phyloP scores from a whole-genome alignment of 1,140 invertebrate genomes.

The Danaus melanippus region DNA sequence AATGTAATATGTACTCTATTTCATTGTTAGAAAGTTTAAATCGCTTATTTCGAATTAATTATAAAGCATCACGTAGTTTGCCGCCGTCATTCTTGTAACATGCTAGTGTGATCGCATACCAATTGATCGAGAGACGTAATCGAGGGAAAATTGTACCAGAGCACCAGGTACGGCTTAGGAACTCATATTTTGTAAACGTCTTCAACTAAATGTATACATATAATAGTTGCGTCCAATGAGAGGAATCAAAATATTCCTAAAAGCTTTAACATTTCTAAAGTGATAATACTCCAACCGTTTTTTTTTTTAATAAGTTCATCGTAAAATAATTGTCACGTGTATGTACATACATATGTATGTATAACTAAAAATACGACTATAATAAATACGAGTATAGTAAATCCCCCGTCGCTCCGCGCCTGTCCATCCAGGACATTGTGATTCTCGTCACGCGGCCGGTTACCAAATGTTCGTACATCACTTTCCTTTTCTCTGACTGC shows the following conservation, averaged over 20 bases:
- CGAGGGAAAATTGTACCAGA: slow-evolving; percentile 62
- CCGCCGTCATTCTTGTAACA: slow-evolving; percentile 65
- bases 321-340: no score
- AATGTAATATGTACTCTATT: slow-evolving; percentile 23
- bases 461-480: slow-evolving; percentile 52
- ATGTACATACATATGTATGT: no score
- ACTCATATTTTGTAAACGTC: no score
- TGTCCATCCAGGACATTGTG: slow-evolving; percentile 24
- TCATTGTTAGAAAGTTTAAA: slow-evolving; percentile 19
- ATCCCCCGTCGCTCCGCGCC: slow-evolving; percentile 15
- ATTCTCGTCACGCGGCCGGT: slow-evolving; percentile 36
- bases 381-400: no score
- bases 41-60: slow-evolving; percentile 7
- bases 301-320: no score
- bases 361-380: no score
- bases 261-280: no score
- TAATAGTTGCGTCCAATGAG: no score
- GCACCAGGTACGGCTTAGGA: slow-evolving; percentile 33
- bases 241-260: no score
- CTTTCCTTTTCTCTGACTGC: slow-evolving; percentile 57
- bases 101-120: slow-evolving; percentile 41
- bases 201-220: no score
- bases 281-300: no score
- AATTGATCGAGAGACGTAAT: slow-evolving; percentile 58
- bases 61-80: slow-evolving; percentile 34